phyloP scores from a whole-genome alignment of 2,888 invertebrate genomes.

The Tetheella fluctuosa region DNA sequence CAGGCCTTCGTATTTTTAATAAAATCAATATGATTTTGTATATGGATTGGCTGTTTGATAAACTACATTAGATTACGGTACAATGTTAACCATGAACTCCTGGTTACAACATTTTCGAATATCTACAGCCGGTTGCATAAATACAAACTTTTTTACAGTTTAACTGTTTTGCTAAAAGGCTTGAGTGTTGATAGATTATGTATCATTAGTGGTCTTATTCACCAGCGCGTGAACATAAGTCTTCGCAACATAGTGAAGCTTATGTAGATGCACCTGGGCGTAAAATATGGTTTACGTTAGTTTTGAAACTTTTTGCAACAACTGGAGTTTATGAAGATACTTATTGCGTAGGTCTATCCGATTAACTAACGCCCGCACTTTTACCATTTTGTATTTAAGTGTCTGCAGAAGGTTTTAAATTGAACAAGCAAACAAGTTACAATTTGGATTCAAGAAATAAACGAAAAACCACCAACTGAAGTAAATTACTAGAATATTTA shows the following conservation, averaged over 20 bases:
- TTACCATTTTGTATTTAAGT: not conserved
- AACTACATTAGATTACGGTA: not conserved
- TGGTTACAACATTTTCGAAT: not conserved
- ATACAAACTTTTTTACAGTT: not conserved
- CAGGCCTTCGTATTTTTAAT: not conserved
- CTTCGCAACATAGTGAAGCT: slow-evolving; percentile 31
- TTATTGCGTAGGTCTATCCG: slow-evolving; percentile 5
- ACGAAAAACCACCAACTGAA: too few species aligned
- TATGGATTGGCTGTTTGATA: not conserved
- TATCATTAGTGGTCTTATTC: slow-evolving; percentile 34
- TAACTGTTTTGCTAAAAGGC: slow-evolving; percentile 20
- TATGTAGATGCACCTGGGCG: slow-evolving; percentile 39
- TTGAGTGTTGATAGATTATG: not conserved
- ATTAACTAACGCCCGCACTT: slow-evolving; percentile 10
- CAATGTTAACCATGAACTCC: not conserved
- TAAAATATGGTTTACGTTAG: slow-evolving; percentile 36
- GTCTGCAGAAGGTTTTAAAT: not conserved
- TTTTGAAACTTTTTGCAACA: slow-evolving; percentile 34
- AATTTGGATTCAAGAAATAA: too few species aligned
- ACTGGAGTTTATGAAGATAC: slow-evolving; percentile 6
- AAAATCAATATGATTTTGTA: not conserved
- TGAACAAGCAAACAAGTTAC: not conserved
- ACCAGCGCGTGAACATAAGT: slow-evolving; percentile 45
- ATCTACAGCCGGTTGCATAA: not conserved
- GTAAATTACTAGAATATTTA: not conserved